phyloP scores from a whole-genome alignment of 2,113 vertebrate genomes.

The Dicerorhinus sumatrensis region DNA sequence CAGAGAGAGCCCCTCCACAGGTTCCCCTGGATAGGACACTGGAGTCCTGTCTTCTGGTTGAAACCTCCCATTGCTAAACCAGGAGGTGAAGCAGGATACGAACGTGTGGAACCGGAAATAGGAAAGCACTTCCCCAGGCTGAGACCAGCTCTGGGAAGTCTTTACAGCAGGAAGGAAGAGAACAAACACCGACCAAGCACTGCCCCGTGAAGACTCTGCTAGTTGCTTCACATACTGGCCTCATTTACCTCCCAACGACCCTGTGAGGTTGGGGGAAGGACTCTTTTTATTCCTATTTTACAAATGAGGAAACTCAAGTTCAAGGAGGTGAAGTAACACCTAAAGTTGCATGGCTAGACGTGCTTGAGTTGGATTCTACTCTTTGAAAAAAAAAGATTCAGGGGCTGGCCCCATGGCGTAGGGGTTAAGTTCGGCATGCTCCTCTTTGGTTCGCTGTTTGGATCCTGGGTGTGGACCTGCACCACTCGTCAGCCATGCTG shows the following conservation, averaged over 20 bases:
- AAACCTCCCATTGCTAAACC: neutral
- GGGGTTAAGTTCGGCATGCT: no score
- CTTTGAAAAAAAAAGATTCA: neutral
- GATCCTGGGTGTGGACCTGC: no score
- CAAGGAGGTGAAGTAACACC: neutral
- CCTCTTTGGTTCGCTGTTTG: no score
- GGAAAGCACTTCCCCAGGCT: neutral
- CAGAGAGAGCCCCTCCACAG: accelerated
- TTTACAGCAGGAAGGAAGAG: neutral
- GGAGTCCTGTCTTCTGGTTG: neutral
- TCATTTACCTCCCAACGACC: neutral
- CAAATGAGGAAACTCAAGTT: neutral
- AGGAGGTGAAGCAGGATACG: neutral
- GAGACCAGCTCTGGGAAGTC: neutral
- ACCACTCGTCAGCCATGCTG: no score
- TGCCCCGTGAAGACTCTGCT: accelerated
- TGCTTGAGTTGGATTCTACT: neutral
- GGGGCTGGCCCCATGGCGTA: no score
- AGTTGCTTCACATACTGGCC: no score
- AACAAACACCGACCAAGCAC: accelerated
- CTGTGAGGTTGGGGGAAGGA: neutral
- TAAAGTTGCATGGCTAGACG: neutral
- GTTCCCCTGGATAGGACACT: neutral
- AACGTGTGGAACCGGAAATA: neutral
- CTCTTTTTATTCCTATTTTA: neutral